Percentiles rank a stretch among this genome's conserved stretches.
Evolutionary conservation across 2,113 vertebrate species (phyloP).

Genomic region (Gnathonemus longibarbis): DNA sequence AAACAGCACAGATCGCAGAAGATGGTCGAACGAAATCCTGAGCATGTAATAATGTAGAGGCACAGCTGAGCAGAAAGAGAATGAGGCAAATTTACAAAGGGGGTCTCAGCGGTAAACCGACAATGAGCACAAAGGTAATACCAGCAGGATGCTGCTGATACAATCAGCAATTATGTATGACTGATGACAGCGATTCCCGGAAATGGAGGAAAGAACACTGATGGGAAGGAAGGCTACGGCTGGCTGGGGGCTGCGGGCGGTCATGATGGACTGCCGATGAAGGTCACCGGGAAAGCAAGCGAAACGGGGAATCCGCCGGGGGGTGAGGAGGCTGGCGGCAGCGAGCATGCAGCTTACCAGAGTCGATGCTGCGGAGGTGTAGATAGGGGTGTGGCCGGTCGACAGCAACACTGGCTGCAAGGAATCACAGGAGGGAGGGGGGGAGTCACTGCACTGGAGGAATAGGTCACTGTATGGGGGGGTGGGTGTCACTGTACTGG

Average conservation of each 20-base stretch:
- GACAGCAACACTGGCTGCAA: constrained; percentile 72
- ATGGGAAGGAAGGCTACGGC: background rate
- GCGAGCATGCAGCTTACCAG: constrained; percentile 55
- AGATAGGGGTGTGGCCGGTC: constrained; percentile 68
- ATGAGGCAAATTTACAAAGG: background rate
- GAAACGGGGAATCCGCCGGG: background rate
- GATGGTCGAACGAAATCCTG: background rate
- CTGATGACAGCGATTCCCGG: background rate
- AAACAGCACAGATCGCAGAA: background rate
- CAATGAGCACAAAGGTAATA: background rate
- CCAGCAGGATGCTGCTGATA: background rate
- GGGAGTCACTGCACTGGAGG: background rate
- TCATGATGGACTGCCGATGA: background rate
- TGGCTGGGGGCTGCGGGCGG: background rate
- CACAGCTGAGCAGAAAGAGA: background rate
- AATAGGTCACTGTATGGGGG: background rate
- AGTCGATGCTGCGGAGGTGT: constrained; percentile 69
- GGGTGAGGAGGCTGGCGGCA: background rate
- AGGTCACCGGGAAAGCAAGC: background rate
- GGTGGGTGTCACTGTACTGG: background rate
- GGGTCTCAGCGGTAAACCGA: background rate
- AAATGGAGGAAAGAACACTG: background rate
- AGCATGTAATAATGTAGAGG: background rate
- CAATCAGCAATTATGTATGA: background rate
- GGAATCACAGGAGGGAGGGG: constrained; percentile 47